Conservation (phyloP, 2,113 vertebrate species). For the Trematocara variabile region DNA sequence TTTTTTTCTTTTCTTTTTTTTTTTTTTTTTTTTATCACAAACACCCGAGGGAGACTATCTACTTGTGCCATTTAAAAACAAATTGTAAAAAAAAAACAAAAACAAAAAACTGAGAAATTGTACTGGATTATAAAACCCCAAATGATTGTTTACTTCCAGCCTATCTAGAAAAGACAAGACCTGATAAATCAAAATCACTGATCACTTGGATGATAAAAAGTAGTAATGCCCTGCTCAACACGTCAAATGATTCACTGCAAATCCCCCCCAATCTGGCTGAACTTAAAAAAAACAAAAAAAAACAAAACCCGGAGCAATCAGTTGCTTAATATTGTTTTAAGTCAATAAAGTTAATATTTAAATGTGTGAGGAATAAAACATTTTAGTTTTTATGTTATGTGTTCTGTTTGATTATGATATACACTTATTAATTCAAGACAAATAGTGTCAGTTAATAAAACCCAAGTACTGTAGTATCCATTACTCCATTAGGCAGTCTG, state of each 20-base stretch:
- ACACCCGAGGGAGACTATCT: background rate
- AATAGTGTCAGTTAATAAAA: background rate
- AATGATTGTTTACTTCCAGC: background rate
- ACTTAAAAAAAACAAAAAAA: background rate
- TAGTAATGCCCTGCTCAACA: background rate
- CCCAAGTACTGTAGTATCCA: background rate
- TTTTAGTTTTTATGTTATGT: background rate
- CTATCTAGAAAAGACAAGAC: background rate
- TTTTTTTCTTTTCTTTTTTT: too few species aligned
- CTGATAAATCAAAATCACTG: background rate
- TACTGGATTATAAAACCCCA: background rate
- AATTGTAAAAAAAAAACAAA: background rate
- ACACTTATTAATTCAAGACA: background rate
- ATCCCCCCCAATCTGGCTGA: background rate
- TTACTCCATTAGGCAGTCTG: background rate
- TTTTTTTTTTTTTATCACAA: background rate
- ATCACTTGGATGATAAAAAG: background rate
- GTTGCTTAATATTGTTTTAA: background rate
- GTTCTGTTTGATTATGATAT: background rate
- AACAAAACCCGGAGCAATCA: background rate
- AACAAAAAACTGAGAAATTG: background rate
- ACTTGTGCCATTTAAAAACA: background rate
- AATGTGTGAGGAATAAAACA: background rate
- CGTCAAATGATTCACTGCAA: background rate
- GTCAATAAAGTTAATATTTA: background rate